Evolutionary conservation across 2,888 invertebrate species (phyloP), one percentile per base, ranked within the genome.

Genomic region (Branchellion lobata): DNA sequence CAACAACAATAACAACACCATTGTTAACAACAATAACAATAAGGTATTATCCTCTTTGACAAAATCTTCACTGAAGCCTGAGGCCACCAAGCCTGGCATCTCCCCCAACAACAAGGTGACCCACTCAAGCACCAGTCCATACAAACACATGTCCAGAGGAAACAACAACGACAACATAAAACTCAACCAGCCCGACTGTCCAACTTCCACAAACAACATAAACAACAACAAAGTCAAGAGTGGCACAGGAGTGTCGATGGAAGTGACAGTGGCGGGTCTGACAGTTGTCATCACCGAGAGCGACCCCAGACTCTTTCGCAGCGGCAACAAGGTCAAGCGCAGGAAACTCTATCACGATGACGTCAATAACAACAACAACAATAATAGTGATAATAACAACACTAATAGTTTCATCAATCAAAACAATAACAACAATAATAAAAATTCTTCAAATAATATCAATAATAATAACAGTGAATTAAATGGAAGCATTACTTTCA

Each of bases 231-330:
- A 69, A 88, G 92, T 96, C 81, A 96, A 96, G 87, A 90, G 96
- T 78, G 95, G 93, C 86, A 93, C 94, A 47, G 96, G 94, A 34
- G 93, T 94, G 88, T 94, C 94, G 80, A 92, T 95, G 88, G 94
- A 95, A 89, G 95, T 96, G 84, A 97, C 97, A 74, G 96, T 96
- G 51, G 96, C 96, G 88, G 95, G 95, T 85, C 95, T 97, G 81
- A 97, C 97, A 74, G 96, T 97, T 82, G 93, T 95, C 83, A 96
- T 97, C 87, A 97, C 97, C 81, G 97, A 97, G 89, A 96, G 87
- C 82, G 86, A 87, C 81, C 86, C 87, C 1, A 88, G 87, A 53
- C 74, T 24, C 11, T 47, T 53, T 40, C 11, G 47, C 14, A 24
- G 51, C 0, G 53, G 53, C 8, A 69, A 69, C 31, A 69, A 69